Evolutionary conservation across 2,113 vertebrate species (phyloP).

Genomic region (Calidris pugnax): DNA sequence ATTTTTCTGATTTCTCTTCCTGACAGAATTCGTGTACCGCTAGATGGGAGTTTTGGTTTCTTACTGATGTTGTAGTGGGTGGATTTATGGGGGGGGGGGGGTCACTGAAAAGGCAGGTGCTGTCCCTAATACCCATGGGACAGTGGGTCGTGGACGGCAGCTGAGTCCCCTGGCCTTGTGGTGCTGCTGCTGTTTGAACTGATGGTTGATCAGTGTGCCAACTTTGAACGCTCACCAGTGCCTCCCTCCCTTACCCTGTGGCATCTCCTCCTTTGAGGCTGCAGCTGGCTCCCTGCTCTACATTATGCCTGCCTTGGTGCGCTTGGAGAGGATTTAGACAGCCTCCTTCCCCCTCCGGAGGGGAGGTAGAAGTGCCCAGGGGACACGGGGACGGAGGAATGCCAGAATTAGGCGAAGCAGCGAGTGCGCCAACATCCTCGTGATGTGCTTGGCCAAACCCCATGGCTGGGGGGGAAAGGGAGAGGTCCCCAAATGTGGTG

Average conservation of each 20-base stretch:
- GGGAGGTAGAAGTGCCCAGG: background rate
- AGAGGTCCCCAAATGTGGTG: background rate
- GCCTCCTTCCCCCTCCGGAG: accelerated
- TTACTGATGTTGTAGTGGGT: background rate
- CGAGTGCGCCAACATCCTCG: background rate
- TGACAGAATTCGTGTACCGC: accelerated
- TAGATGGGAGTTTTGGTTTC: background rate
- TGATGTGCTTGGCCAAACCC: background rate
- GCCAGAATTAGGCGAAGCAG: background rate
- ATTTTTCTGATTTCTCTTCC: background rate
- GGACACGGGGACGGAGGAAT: background rate
- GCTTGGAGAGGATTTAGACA: background rate
- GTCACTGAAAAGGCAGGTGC: background rate
- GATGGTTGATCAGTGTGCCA: background rate
- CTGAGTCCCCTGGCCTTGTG: background rate
- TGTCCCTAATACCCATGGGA: background rate
- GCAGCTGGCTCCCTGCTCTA: background rate
- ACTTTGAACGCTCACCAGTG: background rate
- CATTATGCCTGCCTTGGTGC: background rate
- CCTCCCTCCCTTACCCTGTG: background rate
- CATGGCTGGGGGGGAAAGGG: background rate
- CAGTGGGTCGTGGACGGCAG: background rate
- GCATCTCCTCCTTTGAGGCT: background rate
- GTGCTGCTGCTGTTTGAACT: background rate
- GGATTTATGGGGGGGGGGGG: background rate